Base-by-base conservation (phyloP, 2,113 vertebrate genomes). In the Tychaedon coryphoeus region DNA sequence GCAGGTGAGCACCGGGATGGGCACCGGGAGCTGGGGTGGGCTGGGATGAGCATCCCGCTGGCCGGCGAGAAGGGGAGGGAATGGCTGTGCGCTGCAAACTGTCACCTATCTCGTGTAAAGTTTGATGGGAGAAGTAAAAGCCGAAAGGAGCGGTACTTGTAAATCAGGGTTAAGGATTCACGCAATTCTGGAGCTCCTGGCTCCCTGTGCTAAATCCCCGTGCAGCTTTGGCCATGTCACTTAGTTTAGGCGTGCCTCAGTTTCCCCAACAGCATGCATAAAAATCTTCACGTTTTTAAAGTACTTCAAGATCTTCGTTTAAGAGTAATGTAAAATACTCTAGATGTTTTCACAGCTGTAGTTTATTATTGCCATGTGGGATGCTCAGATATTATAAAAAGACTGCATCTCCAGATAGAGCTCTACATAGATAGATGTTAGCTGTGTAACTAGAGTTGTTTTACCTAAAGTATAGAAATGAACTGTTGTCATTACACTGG, bases 1-100 rank as follows among this genome's bases (percentile, higher is more conserved):
- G 86, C 99, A 99, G 99, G 99, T 99, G 98, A 95, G 98, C 82
- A 96, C 98, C 98, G 96, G 96, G 40, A 54, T 1, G 28, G 74
- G 70, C 33, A 20, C 51, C 0, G 58, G 1, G 62, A 8, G 25
- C 19, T 25, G 26, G 72, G 72, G 26, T 2, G 4, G 42, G 43
- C 73, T 4, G 38, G 2, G 38, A 2, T 8, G 25, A 34, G 7
- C 29, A 17, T 26, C 81, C 60, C 20, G 5, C 28, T 3, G 11
- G 23, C 3, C 65, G 24, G 4, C 17, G 31, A 10, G 42, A 38
- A 33, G 50, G 72, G 28, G 50, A 43, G 34, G 56, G 45, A 10
- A 20, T 2, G 20, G 7, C 40, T 2, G 15, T 5, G 79, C 1
- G 2, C 12, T 25, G 65, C 79, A 4, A 34, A 0, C 40, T 11